These are phyloP conservation scores for Eleutherodactylus coqui DNA, from an alignment of 2,797 vertebrate genomes.

Conservation along the genomic window DNA sequence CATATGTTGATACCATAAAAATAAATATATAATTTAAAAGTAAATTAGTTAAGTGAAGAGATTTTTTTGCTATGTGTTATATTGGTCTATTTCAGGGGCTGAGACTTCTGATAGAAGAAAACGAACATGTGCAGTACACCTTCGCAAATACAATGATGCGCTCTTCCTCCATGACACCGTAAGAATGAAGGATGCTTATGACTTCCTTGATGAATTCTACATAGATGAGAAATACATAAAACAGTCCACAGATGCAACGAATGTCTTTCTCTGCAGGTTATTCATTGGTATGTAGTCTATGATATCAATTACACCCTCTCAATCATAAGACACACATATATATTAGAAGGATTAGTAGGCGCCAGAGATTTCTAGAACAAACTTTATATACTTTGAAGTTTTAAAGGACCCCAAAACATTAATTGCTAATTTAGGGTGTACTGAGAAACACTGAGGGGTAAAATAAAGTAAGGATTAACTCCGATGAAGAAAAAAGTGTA, in stretches of 20 bases:
- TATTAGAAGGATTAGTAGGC: too few species aligned
- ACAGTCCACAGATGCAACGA: conserved; percentile 71
- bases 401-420: not conserved
- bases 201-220: conserved; percentile 81
- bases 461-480: too few species aligned
- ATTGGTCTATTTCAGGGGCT: conserved; percentile 71
- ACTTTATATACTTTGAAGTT: too few species aligned
- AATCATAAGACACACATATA: not conserved
- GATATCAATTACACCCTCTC: not conserved
- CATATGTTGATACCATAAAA: too few species aligned
- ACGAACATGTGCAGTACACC: conserved; percentile 83
- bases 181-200: conserved; percentile 84
- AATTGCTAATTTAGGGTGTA: not conserved
- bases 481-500: too few species aligned
- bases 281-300: conserved; percentile 78
- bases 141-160: conserved; percentile 89
- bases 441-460: not conserved
- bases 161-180: conserved; percentile 87
- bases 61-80: too few species aligned
- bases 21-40: too few species aligned
- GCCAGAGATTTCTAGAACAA: too few species aligned
- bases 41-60: too few species aligned
- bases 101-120: conserved; percentile 66
- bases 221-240: conserved; percentile 1
- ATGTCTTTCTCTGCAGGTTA: conserved; percentile 75